phyloP scores from a whole-genome alignment of 2,113 vertebrate genomes.

The Cairina moschata region DNA sequence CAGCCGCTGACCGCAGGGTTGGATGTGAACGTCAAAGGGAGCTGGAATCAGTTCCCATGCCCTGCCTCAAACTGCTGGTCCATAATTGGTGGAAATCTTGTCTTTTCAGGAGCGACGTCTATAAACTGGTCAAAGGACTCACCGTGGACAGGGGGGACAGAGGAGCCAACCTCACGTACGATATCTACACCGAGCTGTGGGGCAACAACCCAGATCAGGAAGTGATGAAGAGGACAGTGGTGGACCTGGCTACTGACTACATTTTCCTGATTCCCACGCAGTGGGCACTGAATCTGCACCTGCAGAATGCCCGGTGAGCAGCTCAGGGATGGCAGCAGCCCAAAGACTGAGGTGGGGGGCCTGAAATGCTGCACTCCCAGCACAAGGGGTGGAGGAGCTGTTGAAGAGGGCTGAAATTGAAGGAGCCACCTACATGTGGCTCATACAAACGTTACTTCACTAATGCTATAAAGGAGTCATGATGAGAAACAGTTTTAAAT shows the following conservation, averaged over 20 bases:
- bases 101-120: conserved; percentile 78
- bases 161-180: conserved; percentile 70
- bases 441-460: not conserved
- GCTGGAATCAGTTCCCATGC: not conserved
- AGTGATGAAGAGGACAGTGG: conserved; percentile 84
- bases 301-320: conserved; percentile 81
- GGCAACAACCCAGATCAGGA: conserved; percentile 64
- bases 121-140: conserved; percentile 73
- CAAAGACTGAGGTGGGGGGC: not conserved
- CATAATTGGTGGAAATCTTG: not conserved
- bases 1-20: not conserved
- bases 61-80: not conserved
- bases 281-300: conserved; percentile 82
- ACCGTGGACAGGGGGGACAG: conserved; percentile 74
- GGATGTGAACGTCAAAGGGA: not conserved
- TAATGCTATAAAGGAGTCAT: not conserved
- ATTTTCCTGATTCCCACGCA: conserved; percentile 90
- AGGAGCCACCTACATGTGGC: not conserved
- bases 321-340: not conserved
- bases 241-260: conserved; percentile 84
- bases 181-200: conserved; percentile 82
- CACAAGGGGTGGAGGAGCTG: not conserved
- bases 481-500: not conserved
- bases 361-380: accelerated
- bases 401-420: not conserved